phyloP scores from a whole-genome alignment of 2,888 invertebrate genomes.

The Nemotelus pantherinus region DNA sequence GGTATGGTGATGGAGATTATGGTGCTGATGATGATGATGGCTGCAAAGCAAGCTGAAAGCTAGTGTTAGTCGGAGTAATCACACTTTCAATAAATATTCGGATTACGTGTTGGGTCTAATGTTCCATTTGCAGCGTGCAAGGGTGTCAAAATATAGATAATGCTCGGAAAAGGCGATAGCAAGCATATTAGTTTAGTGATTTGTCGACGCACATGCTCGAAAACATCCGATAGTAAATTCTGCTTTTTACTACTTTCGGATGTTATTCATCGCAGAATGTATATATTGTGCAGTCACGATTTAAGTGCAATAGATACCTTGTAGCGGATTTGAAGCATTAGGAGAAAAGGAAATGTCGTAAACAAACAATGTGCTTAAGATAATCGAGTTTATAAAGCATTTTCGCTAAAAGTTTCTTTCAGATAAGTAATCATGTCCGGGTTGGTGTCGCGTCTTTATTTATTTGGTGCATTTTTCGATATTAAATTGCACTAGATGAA shows the following conservation, averaged over 20 bases:
- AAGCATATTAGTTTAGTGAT: neutral
- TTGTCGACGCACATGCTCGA: neutral
- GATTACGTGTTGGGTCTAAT: conserved; percentile 4
- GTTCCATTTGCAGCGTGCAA: neutral
- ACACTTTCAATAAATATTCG: conserved; percentile 22
- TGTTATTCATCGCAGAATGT: too few relatives aligned
- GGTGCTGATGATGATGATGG: neutral
- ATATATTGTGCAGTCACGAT: too few relatives aligned
- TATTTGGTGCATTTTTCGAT: too few relatives aligned
- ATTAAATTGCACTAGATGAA: too few relatives aligned
- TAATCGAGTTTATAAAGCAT: too few relatives aligned
- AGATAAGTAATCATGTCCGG: too few relatives aligned
- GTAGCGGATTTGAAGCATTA: too few relatives aligned
- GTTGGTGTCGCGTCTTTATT: too few relatives aligned
- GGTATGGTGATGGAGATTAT: neutral
- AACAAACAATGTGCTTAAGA: neutral
- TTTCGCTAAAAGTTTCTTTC: too few relatives aligned
- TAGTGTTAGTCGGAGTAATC: conserved; percentile 11
- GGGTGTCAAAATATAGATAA: conserved; percentile 10
- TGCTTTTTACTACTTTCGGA: neutral
- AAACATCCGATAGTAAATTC: neutral
- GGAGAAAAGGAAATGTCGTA: neutral
- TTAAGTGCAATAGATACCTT: too few relatives aligned
- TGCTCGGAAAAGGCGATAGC: neutral
- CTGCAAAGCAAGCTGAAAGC: too few relatives aligned